These are phyloP conservation scores for Protonibea diacanthus DNA, from an alignment of 2,797 vertebrate genomes.

Conservation along the genomic window DNA sequence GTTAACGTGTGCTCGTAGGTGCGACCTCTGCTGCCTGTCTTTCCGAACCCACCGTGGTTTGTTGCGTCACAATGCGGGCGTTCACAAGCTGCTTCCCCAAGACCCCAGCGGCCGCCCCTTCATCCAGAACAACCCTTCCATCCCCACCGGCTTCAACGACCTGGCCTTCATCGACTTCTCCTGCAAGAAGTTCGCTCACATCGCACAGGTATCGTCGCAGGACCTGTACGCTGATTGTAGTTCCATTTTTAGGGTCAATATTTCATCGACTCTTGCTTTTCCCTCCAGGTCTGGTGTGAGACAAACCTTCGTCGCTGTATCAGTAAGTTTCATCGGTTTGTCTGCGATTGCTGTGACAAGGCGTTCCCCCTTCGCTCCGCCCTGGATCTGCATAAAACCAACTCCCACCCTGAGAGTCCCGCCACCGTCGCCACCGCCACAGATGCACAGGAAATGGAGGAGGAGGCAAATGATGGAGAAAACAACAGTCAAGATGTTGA, in stretches of 20 bases:
- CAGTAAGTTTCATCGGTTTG: constrained; percentile 94
- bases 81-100: constrained; percentile 95
- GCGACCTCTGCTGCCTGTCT: constrained; percentile 94
- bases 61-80: constrained; percentile 92
- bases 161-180: constrained; percentile 98
- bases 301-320: constrained; percentile 94
- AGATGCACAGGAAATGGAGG: not conserved
- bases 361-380: constrained; percentile 94
- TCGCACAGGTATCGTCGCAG: constrained; percentile 90
- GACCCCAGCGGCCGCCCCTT: constrained; percentile 93
- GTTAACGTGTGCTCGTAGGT: constrained; percentile 81
- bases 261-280: not conserved
- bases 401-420: constrained; percentile 67
- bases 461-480: not conserved
- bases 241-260: accelerated
- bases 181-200: constrained; percentile 95
- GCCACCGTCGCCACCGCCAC: not conserved
- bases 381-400: constrained; percentile 89
- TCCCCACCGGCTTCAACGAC: constrained; percentile 97
- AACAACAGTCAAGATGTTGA: not conserved
- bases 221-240: accelerated
- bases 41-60: constrained; percentile 97
- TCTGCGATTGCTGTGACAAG: constrained; percentile 94
- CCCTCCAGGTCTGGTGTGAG: constrained; percentile 94
- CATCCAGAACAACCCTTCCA: constrained; percentile 98